Evolutionary conservation across 2,113 vertebrate genomes (phyloP).

Genomic region (Megalops atlanticus): DNA sequence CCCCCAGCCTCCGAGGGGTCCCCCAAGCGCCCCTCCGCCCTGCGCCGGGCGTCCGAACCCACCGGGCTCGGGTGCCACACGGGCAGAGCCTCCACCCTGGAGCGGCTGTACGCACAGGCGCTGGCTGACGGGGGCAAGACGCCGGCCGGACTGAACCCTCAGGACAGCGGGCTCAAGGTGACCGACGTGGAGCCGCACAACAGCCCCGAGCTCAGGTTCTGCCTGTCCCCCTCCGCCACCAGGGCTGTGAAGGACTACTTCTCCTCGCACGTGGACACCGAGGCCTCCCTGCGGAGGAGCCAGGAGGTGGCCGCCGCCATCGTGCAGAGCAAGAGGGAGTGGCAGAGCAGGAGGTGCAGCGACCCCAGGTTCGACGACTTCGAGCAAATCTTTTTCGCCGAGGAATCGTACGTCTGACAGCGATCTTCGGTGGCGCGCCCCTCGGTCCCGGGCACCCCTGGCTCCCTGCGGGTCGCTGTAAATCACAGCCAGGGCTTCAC

Average conservation of each 20-base stretch:
- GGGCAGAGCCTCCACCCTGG: not conserved
- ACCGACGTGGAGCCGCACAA: conserved; percentile 39
- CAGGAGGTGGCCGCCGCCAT: conserved; percentile 63
- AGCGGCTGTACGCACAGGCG: not conserved
- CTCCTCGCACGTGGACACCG: conserved; percentile 56
- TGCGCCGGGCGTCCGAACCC: conserved; percentile 52
- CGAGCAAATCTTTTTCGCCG: conserved; percentile 76
- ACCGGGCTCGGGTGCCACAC: not conserved
- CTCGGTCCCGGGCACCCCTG: no score
- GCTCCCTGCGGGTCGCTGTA: not conserved
- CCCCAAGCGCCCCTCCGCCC: conserved; percentile 23
- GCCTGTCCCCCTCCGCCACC: conserved; percentile 60
- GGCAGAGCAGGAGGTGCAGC: conserved; percentile 70
- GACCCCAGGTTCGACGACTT: conserved; percentile 74
- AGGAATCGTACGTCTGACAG: conserved; percentile 69
- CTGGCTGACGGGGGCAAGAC: not conserved
- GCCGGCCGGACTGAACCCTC: conserved; percentile 29
- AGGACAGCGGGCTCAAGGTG: conserved; percentile 56
- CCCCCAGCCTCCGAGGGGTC: conserved; percentile 40
- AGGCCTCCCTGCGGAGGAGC: conserved; percentile 56
- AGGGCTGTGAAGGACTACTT: conserved; percentile 58
- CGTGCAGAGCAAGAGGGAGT: conserved; percentile 65
- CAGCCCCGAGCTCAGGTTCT: conserved; percentile 47
- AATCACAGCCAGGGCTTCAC: not conserved
- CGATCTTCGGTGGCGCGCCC: not conserved